phyloP scores from a whole-genome alignment of 35 echinoderm and acorn worm species.

The Anneissia japonica region DNA sequence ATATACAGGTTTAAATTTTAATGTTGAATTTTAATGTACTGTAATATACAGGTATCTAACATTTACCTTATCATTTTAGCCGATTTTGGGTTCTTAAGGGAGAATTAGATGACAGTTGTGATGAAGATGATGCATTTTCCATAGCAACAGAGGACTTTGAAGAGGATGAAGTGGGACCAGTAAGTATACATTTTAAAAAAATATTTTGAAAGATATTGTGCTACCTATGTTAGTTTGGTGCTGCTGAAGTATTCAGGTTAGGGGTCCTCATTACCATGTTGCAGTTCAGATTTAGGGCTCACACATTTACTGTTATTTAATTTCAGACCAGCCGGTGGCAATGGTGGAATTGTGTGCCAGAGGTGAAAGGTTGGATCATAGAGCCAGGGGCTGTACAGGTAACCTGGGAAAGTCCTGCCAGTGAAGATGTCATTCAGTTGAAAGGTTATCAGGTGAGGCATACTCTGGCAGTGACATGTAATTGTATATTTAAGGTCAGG shows the following conservation, averaged over 20 bases:
- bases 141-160: slow-evolving; percentile 72
- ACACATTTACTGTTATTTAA: no score
- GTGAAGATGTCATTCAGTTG: slow-evolving; percentile 19
- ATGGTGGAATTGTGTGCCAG: slow-evolving; percentile 75
- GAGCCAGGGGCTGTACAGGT: slow-evolving; percentile 32
- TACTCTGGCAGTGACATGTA: no score
- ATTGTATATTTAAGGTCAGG: no score
- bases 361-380: slow-evolving; percentile 49
- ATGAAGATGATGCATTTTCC: slow-evolving; percentile 58
- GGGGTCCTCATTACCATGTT: no score
- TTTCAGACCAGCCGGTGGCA: slow-evolving; percentile 57
- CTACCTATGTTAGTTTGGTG: no score
- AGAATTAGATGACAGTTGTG: slow-evolving; percentile 36
- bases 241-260: no score
- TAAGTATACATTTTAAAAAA: neutral
- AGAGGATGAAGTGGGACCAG: slow-evolving; percentile 29
- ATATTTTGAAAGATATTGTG: no score
- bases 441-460: slow-evolving; percentile 62
- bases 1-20: neutral
- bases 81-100: slow-evolving; percentile 70
- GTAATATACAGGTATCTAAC: neutral
- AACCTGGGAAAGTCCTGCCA: slow-evolving; percentile 44
- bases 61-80: neutral
- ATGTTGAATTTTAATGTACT: neutral
- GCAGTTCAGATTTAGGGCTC: no score